phyloP scores from a whole-genome alignment of 2,113 vertebrate genomes.

The Sula dactylatra region DNA sequence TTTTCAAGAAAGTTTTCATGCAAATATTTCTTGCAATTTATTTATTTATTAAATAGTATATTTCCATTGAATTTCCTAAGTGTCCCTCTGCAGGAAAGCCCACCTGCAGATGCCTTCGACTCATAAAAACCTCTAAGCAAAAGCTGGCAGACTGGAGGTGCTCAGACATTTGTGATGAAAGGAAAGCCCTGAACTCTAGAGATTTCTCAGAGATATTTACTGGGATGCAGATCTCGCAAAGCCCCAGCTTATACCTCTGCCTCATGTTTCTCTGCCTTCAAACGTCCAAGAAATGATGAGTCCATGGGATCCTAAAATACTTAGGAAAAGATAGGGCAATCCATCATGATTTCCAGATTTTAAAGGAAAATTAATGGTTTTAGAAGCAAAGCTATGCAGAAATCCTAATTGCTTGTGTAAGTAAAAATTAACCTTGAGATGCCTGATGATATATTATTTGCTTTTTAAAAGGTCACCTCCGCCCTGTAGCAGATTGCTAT shows the following conservation, averaged over 20 bases:
- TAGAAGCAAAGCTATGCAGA: not conserved
- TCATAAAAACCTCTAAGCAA: not conserved
- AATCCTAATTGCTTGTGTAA: not conserved
- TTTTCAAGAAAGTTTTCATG: not conserved
- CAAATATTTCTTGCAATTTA: not conserved
- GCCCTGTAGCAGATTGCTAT: not conserved
- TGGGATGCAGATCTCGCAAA: not conserved
- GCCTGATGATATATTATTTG: not conserved
- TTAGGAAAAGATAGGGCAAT: not conserved
- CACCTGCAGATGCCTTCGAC: not conserved
- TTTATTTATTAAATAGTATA: not conserved
- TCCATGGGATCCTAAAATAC: not conserved
- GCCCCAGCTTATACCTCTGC: accelerated
- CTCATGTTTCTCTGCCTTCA: not conserved
- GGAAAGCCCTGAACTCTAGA: not conserved
- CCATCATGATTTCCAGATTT: not conserved
- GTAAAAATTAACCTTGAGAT: not conserved
- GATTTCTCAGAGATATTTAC: not conserved
- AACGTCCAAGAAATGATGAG: not conserved
- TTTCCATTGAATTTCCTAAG: not conserved
- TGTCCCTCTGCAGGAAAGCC: not conserved
- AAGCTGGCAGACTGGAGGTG: not conserved
- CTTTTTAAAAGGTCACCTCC: not conserved
- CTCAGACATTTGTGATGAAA: not conserved
- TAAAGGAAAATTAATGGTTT: not conserved